Percentiles rank a stretch among this genome's conserved stretches.
Conservation (phyloP, 1,140 invertebrate species). For the Cyrtorhinus lividipennis region DNA sequence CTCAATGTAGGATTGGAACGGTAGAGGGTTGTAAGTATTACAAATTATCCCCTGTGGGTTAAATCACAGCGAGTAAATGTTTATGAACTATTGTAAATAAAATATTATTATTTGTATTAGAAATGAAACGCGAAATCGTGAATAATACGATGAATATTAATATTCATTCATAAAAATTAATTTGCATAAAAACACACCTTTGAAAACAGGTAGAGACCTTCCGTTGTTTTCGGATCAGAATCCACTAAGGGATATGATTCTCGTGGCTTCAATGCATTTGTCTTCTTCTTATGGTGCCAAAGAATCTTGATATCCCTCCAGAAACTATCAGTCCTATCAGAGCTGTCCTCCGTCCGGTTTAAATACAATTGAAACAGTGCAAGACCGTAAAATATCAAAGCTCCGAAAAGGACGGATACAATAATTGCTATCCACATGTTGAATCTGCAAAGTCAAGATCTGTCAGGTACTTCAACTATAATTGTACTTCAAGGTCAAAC, state of each 20-base stretch:
- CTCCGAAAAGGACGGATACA: conserved; percentile 39
- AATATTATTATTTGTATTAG: too few relatives aligned
- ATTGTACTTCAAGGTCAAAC: too few relatives aligned
- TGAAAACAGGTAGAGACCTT: conserved; percentile 49
- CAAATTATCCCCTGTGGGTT: too few relatives aligned
- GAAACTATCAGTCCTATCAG: background rate
- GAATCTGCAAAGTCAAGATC: conserved; percentile 33
- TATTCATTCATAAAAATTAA: too few relatives aligned
- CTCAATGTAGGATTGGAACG: too few relatives aligned
- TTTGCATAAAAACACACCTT: too few relatives aligned
- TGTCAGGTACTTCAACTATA: too few relatives aligned
- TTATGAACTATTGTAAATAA: too few relatives aligned
- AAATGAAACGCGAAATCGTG: too few relatives aligned
- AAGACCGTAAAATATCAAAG: conserved; percentile 38
- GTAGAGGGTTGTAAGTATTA: too few relatives aligned
- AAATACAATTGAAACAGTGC: conserved; percentile 32
- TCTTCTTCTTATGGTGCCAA: conserved; percentile 10
- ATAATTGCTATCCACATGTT: conserved; percentile 47
- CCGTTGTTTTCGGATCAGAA: background rate
- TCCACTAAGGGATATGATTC: background rate
- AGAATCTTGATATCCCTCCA: conserved; percentile 10
- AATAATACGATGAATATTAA: too few relatives aligned
- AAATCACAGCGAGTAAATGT: too few relatives aligned
- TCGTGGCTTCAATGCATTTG: background rate
- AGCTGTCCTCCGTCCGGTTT: conserved; percentile 8